Base-by-base conservation (phyloP, 2,113 vertebrate species). In the Ibidorhyncha struthersii region DNA sequence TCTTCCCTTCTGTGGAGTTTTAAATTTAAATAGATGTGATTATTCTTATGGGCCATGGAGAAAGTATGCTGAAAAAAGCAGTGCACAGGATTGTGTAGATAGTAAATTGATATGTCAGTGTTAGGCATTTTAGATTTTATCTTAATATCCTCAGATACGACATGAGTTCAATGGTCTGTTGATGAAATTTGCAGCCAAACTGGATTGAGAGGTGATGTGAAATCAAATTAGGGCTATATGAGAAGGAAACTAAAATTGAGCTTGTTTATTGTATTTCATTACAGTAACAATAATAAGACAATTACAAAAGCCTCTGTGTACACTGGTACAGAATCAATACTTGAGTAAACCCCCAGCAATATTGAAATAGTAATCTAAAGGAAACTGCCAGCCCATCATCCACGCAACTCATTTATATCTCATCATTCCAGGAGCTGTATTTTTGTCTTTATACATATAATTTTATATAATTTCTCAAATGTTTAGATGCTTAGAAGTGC, bases 151-250 rank as follows among this genome's bases (percentile, higher is more conserved):
- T 86, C 45, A 62, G 45, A 41, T 77, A n/a, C 29, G 53, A 22
- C 15, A 18, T 20, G 70, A 90, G 29, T 73, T 91, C n/a, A 87
- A 55, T 83, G 87, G 43, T 36, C 22, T 58, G 10, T 29, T 96
- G 73, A 87, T 94, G n/a, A 94, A 91, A 82, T 93, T 70, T 89
- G 49, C 40, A 70, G 45, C 45, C 71, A 58, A 86, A 95, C 49
- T 69, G 66, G 36, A 58, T 76, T 93, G 53, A 72, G 70, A 80
- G n/a, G 62, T 93, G 53, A 36, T 41, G 15, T 8, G 34, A 87
- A 95, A 86, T 95, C 49, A 41, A 38, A 63, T 89, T 40, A 91
- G 36, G 45, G 16, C n/a, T 91, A 0, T 61, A 53, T 53, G 71
- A 72, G 79, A 82, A 87, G 29, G 56, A 76, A 82, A 41, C 49